These are phyloP conservation scores for Acanthococcus lagerstroemiae DNA, from an alignment of 2,888 invertebrate species.

Conservation along the genomic window DNA sequence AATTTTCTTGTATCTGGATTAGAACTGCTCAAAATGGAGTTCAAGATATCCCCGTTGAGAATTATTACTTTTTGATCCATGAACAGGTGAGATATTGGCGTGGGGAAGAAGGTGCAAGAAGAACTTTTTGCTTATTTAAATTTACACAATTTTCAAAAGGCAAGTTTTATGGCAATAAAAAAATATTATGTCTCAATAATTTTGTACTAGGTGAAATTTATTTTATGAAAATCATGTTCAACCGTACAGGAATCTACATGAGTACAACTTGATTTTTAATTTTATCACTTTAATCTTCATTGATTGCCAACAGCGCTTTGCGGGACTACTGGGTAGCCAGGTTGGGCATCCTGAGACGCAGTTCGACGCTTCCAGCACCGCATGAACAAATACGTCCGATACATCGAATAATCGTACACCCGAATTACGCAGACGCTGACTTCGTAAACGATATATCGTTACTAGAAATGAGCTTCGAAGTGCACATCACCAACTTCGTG, in stretches of 20 bases:
- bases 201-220: no score
- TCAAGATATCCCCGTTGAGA: no score
- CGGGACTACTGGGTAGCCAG: constrained; percentile 70
- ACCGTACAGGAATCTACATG: background rate
- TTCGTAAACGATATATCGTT: constrained; percentile 71
- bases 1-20: no score
- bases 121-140: no score
- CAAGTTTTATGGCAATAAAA: no score
- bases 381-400: constrained; percentile 61
- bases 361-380: constrained; percentile 61
- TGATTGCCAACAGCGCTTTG: constrained; percentile 49
- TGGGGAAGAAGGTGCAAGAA: no score
- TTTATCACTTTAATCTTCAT: constrained; percentile 5
- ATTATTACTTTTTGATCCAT: no score
- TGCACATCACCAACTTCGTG: constrained; percentile 50
- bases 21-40: no score
- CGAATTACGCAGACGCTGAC: constrained; percentile 61
- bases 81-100: no score
- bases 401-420: constrained; percentile 57
- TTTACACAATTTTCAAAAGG: no score
- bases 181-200: no score
- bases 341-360: constrained; percentile 62
- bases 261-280: background rate
- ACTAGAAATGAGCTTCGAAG: constrained; percentile 51
- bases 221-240: no score